These are phyloP conservation scores for Stictocephala bisonia DNA, from an alignment of 2,888 invertebrate genomes.

Conservation along the genomic window DNA sequence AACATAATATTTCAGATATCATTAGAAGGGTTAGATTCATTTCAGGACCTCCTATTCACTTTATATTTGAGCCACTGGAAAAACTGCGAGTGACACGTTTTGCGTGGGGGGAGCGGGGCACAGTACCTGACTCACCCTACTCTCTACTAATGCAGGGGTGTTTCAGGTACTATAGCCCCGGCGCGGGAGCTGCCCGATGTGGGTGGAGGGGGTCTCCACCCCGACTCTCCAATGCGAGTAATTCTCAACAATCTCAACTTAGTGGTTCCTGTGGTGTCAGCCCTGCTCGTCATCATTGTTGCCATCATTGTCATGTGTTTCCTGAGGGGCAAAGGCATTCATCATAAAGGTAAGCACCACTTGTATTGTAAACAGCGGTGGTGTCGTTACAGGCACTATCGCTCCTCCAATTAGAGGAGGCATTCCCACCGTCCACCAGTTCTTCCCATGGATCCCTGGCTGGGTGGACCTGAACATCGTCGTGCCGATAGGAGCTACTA, in stretches of 20 bases:
- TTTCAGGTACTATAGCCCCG: slow-evolving; percentile 96
- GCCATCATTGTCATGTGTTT: slow-evolving; percentile 94
- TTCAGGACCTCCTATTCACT: no score
- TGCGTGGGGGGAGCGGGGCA: slow-evolving; percentile 1
- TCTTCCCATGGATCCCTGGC: slow-evolving; percentile 82
- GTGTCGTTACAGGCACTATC: slow-evolving; percentile 76
- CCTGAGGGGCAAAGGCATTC: slow-evolving; percentile 84
- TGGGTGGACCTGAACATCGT: slow-evolving; percentile 92
- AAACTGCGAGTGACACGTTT: no score
- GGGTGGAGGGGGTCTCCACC: slow-evolving; percentile 67
- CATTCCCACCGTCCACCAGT: slow-evolving; percentile 67
- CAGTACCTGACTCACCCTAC: slow-evolving; percentile 33
- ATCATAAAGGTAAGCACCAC: slow-evolving; percentile 80
- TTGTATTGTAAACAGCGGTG: no score
- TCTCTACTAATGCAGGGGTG: slow-evolving; percentile 50
- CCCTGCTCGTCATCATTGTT: slow-evolving; percentile 91
- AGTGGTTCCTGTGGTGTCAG: slow-evolving; percentile 93
- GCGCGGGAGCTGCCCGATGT: slow-evolving; percentile 84
- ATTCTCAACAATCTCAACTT: slow-evolving; percentile 92
- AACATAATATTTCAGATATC: no score
- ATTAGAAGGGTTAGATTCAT: no score
- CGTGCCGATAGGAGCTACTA: slow-evolving; percentile 89
- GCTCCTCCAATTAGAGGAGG: slow-evolving; percentile 76
- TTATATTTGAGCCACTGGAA: no score
- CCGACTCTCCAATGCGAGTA: slow-evolving; percentile 78